A percentile compares a stretch with the other conserved stretches of the same genome.
These are phyloP conservation scores for Iphiclides podalirius DNA, from an alignment of 2,888 invertebrate species.

Conservation along the genomic window DNA sequence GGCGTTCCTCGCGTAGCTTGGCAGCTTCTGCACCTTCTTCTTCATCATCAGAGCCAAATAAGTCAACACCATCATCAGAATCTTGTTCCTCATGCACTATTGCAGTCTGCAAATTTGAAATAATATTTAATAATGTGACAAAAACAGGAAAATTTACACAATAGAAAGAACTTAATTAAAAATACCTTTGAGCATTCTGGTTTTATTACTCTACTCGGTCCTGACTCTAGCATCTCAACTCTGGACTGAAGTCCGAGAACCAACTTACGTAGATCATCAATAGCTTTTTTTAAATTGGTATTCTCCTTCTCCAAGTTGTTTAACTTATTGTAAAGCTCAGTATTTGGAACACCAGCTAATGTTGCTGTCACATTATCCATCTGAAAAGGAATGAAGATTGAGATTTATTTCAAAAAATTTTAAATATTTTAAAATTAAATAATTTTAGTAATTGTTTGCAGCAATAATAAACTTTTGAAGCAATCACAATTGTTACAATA, in stretches of 20 bases:
- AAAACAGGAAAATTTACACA: too few species aligned
- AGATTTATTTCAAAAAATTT: too few species aligned
- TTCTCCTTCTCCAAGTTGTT: slow-evolving; percentile 81
- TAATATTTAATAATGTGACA: too few species aligned
- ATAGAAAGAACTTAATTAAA: not conserved
- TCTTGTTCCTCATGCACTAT: slow-evolving; percentile 59
- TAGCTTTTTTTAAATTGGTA: slow-evolving; percentile 67
- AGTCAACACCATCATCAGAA: slow-evolving; percentile 88
- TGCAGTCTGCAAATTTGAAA: slow-evolving; percentile 42
- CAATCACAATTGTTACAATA: too few species aligned
- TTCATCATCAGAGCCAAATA: slow-evolving; percentile 91
- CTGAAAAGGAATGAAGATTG: too few species aligned
- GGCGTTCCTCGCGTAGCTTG: slow-evolving; percentile 88
- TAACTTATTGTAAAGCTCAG: slow-evolving; percentile 78
- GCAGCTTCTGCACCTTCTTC: slow-evolving; percentile 87
- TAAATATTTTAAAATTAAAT: too few species aligned
- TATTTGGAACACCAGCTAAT: slow-evolving; percentile 76
- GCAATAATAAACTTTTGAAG: too few species aligned
- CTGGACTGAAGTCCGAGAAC: slow-evolving; percentile 70
- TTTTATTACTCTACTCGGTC: slow-evolving; percentile 37
- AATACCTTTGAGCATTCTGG: slow-evolving; percentile 46
- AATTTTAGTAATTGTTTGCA: too few species aligned
- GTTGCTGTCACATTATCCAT: slow-evolving; percentile 82
- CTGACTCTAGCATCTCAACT: slow-evolving; percentile 62
- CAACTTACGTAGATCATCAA: slow-evolving; percentile 67